Evolutionary conservation across 1,140 invertebrate genomes (phyloP).

Genomic region (Carposina sasakii): DNA sequence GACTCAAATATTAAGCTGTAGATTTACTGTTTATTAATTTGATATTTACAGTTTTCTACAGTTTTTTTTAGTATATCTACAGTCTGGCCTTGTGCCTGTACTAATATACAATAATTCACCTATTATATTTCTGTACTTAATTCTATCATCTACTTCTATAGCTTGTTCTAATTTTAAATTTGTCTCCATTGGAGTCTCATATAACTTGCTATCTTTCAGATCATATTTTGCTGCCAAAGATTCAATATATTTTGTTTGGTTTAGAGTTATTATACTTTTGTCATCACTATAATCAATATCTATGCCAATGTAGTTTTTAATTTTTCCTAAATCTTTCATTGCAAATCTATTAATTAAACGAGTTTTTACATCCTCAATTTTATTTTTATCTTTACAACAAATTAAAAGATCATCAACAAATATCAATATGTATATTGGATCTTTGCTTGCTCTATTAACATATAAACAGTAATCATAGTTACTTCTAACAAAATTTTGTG

Average conservation of each 20-base stretch:
- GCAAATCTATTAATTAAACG: conserved; percentile 35
- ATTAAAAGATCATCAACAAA: conserved; percentile 23
- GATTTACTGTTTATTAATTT: too few relatives aligned
- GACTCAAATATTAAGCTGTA: too few relatives aligned
- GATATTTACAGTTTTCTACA: too few relatives aligned
- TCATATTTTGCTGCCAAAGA: conserved; percentile 47
- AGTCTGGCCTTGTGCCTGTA: conserved; percentile 15
- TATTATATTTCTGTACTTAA: conserved; percentile 20
- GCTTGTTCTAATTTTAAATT: conserved; percentile 45
- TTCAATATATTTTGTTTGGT: conserved; percentile 55
- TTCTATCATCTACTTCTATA: conserved; percentile 11
- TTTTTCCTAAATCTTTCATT: conserved; percentile 44
- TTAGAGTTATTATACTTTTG: conserved; percentile 21
- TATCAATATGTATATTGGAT: conserved; percentile 23
- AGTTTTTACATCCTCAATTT: conserved; percentile 31
- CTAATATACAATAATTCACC: conserved; percentile 18
- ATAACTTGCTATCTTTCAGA: conserved; percentile 37
- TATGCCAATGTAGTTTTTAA: conserved; percentile 38
- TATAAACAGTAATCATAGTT: conserved; percentile 31
- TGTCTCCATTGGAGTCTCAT: conserved; percentile 57
- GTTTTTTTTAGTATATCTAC: too few relatives aligned
- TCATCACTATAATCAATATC: conserved; percentile 41
- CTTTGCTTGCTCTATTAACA: conserved; percentile 25
- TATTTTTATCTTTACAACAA: conserved; percentile 26
- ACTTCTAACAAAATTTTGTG: conserved; percentile 19